A percentile compares a stretch with the other conserved stretches of the same genome.
phyloP scores from a whole-genome alignment of 2,797 vertebrate genomes.

The Pipistrellus nathusii region DNA sequence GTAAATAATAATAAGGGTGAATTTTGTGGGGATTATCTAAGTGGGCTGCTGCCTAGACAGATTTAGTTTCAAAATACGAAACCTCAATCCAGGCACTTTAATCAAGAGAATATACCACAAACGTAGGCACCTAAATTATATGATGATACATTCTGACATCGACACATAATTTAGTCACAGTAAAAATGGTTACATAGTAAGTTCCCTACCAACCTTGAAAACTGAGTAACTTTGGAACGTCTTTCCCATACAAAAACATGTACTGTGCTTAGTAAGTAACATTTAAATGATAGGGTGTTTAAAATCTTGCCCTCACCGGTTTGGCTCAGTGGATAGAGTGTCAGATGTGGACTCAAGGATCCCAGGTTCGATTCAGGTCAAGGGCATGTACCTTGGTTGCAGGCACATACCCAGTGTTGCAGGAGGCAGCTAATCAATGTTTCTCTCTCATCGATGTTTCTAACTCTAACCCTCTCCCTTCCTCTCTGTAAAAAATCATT shows the following conservation, averaged over 20 bases:
- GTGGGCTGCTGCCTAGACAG: neutral
- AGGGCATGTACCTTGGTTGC: no score
- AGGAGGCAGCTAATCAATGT: no score
- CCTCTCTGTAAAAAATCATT: no score
- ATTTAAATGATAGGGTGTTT: neutral
- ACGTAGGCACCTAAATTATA: neutral
- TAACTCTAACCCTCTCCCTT: no score
- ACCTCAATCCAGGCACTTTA: neutral
- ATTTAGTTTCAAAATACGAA: slow-evolving; percentile 46
- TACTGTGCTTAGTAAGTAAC: neutral
- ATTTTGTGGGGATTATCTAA: neutral
- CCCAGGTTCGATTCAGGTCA: no score
- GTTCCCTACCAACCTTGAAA: slow-evolving; percentile 36
- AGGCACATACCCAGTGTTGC: no score
- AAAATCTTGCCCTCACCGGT: neutral
- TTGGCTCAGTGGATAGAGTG: no score
- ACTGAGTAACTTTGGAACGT: neutral
- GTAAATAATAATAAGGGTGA: neutral
- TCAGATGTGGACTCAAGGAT: no score
- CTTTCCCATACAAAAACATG: neutral
- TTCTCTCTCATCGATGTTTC: no score
- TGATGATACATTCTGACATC: neutral
- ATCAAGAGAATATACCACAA: slow-evolving; percentile 12
- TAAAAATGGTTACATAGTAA: slow-evolving; percentile 21
- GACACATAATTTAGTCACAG: neutral